Evolutionary conservation across 2,113 vertebrate genomes (phyloP).

Genomic region (Sinocyclocheilus anshuiensis): DNA sequence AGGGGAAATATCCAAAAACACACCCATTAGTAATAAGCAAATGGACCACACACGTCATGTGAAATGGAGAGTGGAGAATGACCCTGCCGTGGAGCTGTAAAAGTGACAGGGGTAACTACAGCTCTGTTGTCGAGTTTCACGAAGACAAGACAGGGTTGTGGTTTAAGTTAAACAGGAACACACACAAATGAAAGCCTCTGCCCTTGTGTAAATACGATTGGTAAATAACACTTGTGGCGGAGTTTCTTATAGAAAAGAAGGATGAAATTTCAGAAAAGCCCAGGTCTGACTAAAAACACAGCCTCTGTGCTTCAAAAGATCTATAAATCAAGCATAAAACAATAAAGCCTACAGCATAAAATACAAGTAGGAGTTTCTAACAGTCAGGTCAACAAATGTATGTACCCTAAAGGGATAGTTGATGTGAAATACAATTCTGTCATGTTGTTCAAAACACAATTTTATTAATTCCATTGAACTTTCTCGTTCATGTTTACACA

Average conservation of each 20-base stretch:
- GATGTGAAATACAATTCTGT: neutral
- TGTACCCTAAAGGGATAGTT: neutral
- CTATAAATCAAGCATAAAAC: neutral
- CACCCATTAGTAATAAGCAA: slow-evolving; percentile 55
- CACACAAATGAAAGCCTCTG: neutral
- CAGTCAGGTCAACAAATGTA: neutral
- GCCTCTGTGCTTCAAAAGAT: neutral
- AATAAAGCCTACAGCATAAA: neutral
- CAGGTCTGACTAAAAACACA: neutral
- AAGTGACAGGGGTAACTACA: slow-evolving; percentile 1
- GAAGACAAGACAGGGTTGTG: slow-evolving; percentile 20
- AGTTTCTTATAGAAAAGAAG: neutral
- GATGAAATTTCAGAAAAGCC: neutral
- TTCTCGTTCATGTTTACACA: neutral
- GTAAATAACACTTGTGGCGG: neutral
- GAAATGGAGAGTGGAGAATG: slow-evolving; percentile 2
- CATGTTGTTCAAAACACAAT: too few relatives aligned
- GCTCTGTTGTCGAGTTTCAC: slow-evolving; percentile 20
- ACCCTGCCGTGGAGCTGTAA: neutral
- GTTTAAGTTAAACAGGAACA: slow-evolving; percentile 31
- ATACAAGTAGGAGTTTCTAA: too few relatives aligned
- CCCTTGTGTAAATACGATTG: slow-evolving; percentile 4
- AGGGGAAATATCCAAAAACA: slow-evolving; percentile 61
- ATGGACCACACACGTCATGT: neutral
- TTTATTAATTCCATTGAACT: neutral